Evolutionary conservation across 1,140 invertebrate species (phyloP).

Genomic region (Bombus cullumanus): DNA sequence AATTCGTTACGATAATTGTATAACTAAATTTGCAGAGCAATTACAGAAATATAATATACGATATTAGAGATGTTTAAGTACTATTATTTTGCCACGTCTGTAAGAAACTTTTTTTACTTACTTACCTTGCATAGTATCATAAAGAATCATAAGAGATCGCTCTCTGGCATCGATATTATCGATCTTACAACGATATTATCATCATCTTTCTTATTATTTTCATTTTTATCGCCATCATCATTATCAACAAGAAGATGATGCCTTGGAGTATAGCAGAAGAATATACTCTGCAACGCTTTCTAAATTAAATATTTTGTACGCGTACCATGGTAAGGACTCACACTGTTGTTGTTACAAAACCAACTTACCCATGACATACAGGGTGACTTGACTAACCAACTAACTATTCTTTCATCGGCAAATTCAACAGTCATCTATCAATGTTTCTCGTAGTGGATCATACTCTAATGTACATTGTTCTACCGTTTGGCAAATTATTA

Average conservation of each 20-base stretch:
- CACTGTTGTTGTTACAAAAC: constrained; percentile 85
- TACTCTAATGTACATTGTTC: constrained; percentile 99
- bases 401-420: constrained; percentile 98
- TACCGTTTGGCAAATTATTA: constrained; percentile 89
- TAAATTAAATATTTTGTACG: constrained; percentile 88
- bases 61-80: neutral
- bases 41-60: neutral
- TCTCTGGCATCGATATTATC: constrained; percentile 91
- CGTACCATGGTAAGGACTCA: constrained; percentile 86
- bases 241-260: neutral
- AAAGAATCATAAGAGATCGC: constrained; percentile 93
- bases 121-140: constrained; percentile 88
- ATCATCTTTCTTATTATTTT: constrained; percentile 44
- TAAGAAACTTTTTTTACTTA: neutral
- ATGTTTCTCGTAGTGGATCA: constrained; percentile 91
- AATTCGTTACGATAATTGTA: neutral
- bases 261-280: constrained; percentile 73
- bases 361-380: constrained; percentile 93
- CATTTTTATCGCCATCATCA: constrained; percentile 62
- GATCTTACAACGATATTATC: constrained; percentile 87
- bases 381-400: constrained; percentile 73
- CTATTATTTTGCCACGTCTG: neutral
- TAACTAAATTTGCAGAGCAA: neutral
- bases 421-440: constrained; percentile 99
- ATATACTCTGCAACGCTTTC: constrained; percentile 79